Conservation (phyloP, 2,888 invertebrate genomes). For the Watsonalla cultraria region DNA sequence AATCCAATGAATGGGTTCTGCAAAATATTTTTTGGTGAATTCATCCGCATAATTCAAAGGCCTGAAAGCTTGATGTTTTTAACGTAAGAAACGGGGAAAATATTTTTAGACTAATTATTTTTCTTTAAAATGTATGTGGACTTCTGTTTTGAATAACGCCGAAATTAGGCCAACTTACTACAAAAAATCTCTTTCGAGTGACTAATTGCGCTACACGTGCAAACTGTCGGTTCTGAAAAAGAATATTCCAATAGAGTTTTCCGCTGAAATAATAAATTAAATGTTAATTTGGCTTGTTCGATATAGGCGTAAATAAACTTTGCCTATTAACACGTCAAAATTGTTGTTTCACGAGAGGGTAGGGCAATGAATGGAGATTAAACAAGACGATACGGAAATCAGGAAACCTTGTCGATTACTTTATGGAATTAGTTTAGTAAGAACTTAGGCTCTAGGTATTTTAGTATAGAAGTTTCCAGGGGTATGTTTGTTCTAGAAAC, state of each 20-base stretch:
- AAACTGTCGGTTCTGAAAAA: background rate
- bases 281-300: conserved; percentile 54
- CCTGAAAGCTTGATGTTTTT: conserved; percentile 14
- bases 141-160: background rate
- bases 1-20: conserved; percentile 11
- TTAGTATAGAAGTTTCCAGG: background rate
- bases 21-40: conserved; percentile 15
- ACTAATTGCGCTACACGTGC: background rate
- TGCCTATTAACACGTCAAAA: conserved; percentile 70
- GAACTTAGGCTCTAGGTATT: conserved; percentile 21
- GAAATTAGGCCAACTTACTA: background rate
- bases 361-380: conserved; percentile 68
- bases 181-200: background rate
- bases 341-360: conserved; percentile 67
- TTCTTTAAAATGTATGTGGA: background rate
- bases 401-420: conserved; percentile 58
- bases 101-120: background rate
- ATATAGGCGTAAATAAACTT: conserved; percentile 62
- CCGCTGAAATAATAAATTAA: conserved; percentile 42
- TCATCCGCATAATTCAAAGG: conserved; percentile 15
- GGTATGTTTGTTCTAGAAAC: too few relatives aligned
- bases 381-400: conserved; percentile 65
- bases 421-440: conserved; percentile 64
- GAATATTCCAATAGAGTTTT: conserved; percentile 6
- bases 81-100: conserved; percentile 10